Evolutionary conservation across 2,113 vertebrate species (phyloP), one percentile per base, ranked within the genome.

Genomic region (Oryzias melastigma): DNA sequence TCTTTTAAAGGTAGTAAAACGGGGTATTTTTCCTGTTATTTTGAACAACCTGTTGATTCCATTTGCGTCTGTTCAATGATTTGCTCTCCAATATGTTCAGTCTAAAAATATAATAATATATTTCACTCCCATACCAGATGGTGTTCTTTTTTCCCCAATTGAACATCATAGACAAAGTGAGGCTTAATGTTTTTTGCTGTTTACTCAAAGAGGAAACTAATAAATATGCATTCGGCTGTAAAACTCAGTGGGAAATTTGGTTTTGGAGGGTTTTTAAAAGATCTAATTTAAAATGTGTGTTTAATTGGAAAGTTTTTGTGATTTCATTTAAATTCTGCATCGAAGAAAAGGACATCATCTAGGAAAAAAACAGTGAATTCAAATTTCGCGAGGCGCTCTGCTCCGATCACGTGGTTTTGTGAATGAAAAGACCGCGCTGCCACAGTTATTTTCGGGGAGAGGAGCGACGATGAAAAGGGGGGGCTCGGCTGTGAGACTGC

Each of bases 401-500:
- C 2, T 35, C 8, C 12, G 10, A 19, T 17, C n/a, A 18, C 53
- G 53, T 60, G 29, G 44, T 56, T 47, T 45, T 12, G 22, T 17
- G 10, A 42, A 43, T 43, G 14, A 44, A 7, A 5, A 16, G 46
- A 46, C 40, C 27, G 43, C 50, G 49, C 46, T 18, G 49, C 6
- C 1, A 58, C 51, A 62, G 46, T 41, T 58, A 51, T 59, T 27
- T 17, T 3, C 1, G 5, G 2, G 4, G 41, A 1, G 4, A 8
- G 46, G 22, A 18, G 61, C 55, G 52, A 56, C 49, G 50, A 5
- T 5, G 49, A 46, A 65, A 50, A 70, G 81, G 73, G 73, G 71
- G 52, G 56, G 8, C 35, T 35, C 35, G 70, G 58, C 54, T 80
- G 58, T 72, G 60, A 73, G 84, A 79, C 87, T 89, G 90, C 90